Evolutionary conservation across 1,140 invertebrate genomes (phyloP), one percentile per base, ranked within the genome.

Genomic region (Pectinophora gossypiella): DNA sequence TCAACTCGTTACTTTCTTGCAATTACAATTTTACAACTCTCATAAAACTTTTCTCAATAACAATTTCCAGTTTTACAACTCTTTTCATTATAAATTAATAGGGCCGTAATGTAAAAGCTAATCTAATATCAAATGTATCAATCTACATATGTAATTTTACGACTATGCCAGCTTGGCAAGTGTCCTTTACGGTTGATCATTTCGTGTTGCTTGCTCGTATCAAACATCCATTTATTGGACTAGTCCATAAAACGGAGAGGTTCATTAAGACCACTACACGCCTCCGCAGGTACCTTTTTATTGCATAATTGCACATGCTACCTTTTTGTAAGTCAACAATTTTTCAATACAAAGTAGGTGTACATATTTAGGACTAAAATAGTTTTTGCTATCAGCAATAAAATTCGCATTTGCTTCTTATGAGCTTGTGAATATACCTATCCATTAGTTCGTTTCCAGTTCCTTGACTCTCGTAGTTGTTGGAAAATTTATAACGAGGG

Each of bases 171-270:
- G 67, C 51, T 53, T 19, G 38, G 62, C 76, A 77, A 82, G 79
- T 85, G 82, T 85, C 79, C 76, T 82, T 82, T 82, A 71, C 27
- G 2, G 18, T 44, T 45, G 55, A 68, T n/a, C n/a, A n/a, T n/a
- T n/a, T n/a, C n/a, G n/a, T n/a, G 68, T 64, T 59, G 56, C 67
- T 62, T 58, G 53, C 63, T 64, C 68, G 70, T 67, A 74, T 68
- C 66, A 56, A 76, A 72, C 70, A 65, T 64, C 75, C 56, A 50
- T 75, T 85, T 82, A 85, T 79, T 71, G 72, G 64, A 70, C 76
- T 66, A 72, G 69, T 66, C 69, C 47, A 81, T 85, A 85, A 85
- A 76, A 68, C 70, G 76, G 73, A 80, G 72, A 79, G 75, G 78
- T 76, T 82, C 76, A 81, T 85, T 83, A 77, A 76, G 66, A 19